Evolutionary conservation across 2,888 invertebrate genomes (phyloP).

Genomic region (Heteropelma amictum): DNA sequence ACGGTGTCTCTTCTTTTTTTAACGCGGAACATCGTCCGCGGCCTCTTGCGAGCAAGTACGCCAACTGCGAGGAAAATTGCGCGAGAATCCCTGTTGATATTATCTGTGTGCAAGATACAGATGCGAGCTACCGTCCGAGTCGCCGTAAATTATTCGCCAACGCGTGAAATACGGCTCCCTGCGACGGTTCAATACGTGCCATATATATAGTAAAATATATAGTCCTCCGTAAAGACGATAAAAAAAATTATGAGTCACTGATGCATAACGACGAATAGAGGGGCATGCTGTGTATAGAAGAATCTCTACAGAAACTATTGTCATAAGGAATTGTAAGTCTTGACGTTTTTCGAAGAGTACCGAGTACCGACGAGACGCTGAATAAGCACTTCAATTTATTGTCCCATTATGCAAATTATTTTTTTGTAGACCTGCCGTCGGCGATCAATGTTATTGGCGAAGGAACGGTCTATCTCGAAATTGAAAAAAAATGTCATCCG

Average conservation of each 20-base stretch:
- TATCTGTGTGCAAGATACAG: conserved; percentile 31
- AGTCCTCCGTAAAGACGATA: background rate
- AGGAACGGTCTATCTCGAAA: too few species aligned
- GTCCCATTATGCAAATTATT: background rate
- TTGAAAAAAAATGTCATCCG: too few species aligned
- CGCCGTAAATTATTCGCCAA: background rate
- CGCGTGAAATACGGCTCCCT: background rate
- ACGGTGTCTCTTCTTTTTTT: too few species aligned
- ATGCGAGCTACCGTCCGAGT: background rate
- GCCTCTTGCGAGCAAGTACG: too few species aligned
- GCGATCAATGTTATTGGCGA: background rate
- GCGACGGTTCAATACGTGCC: conserved; percentile 35
- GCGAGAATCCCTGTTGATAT: conserved; percentile 19
- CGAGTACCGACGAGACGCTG: background rate
- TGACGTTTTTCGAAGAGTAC: too few species aligned
- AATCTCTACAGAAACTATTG: conserved; percentile 35
- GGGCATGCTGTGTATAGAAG: conserved; percentile 3
- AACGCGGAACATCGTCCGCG: too few species aligned
- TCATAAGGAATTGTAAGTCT: conserved; percentile 11
- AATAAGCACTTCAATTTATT: background rate
- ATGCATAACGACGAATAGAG: background rate
- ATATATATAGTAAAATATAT: conserved; percentile 11
- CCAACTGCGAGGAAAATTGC: conserved; percentile 12
- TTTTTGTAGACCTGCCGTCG: background rate
- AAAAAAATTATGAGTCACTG: background rate